Base-by-base conservation (phyloP, 2,888 invertebrate species). In the Temnothorax rugatulus region DNA sequence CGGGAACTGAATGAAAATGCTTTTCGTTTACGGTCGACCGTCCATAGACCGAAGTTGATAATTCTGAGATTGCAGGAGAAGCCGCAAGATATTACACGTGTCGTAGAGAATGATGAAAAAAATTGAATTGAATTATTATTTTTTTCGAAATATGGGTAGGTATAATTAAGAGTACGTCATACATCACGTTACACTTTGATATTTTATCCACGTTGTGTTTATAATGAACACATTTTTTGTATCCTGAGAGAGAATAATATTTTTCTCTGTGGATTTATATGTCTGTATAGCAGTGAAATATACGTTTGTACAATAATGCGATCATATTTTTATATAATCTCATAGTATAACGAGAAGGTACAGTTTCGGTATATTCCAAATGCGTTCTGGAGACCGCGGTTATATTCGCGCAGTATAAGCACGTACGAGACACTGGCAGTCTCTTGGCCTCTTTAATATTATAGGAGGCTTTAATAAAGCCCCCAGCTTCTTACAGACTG, bases 401-500 rank as follows among this genome's bases (percentile, higher is more conserved):
- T 59, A 59, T 68, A 59, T 79, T 69, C 38, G 59, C 38, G 18
- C 18, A 81, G 59, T 69, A 34, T 57, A 64, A 63, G 44, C 76
- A 66, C 77, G 63, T 74, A 59, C 63, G 44, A 61, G 52, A 69
- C 38, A 61, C 83, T 34, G 25, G 34, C 41, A 54, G 21, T 68
- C 57, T 59, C 25, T 61, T 29, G 41, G 61, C 52, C 76, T 76
- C 75, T 82, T 47, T 90, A 87, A 85, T 85, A 85, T 84, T 84
- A 85, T 69, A 86, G 57, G 69, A 57, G 84, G 77, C 85, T 90
- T 90, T 90, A 90, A 90, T 90, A 89, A 86, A 90, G 87, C 41
- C 85, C 71, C 59, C 84, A 57, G 82, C 85, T 88, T 87, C 88
- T 90, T 90, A 88, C 83, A 75, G 83, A 71, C 85, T 71, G 71